Base-by-base conservation (phyloP, 2,888 invertebrate species). In the Linnaemya tessellans region DNA sequence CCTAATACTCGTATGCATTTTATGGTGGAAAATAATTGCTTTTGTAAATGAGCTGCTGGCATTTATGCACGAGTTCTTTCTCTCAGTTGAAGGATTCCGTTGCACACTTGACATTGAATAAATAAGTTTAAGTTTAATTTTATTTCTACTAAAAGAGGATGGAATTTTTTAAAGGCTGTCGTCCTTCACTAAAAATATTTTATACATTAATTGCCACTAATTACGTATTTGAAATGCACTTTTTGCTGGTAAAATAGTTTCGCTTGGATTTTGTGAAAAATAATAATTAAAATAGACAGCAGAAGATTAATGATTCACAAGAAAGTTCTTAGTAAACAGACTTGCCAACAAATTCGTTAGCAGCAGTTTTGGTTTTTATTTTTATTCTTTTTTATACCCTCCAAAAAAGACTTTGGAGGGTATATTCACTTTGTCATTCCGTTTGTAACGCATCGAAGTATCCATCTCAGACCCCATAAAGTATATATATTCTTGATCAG, bases 21-120 rank as follows among this genome's bases (percentile, higher is more conserved):
- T 11, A 51, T 7, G n/a, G n/a, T 51, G 11, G 22, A 38, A 22
- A 64, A 8, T 38, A 70, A 25, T 70, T 41, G 38, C n/a, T 68
- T 68, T 38, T 54, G 8, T 5, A 20, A 38, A 9, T 65, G 18
- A n/a, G n/a, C n/a, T 18, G 65, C 25, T 13, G 51, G 13, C 7
- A n/a, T 49, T 58, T 49, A 43, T n/a, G 35, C 38, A 58, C 58
- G 20, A 79, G 20, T 54, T 20, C 43, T 30, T 65, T 25, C 70
- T 58, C 22, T 3, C 65, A 73, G 49, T 67, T 73, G 58, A 80
- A 67, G 65, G 65, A 80, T 80, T 67, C 51, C 15, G 20, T 56
- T 71, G 43, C 58, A 73, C 58, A 51, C 67, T 80, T 74, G 73
- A 80, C 73, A 80, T 80, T 73, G 67, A 65, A 67, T 15, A 49